phyloP scores from a whole-genome alignment of 2,888 invertebrate species.

The Meliscaeva auricollis region DNA sequence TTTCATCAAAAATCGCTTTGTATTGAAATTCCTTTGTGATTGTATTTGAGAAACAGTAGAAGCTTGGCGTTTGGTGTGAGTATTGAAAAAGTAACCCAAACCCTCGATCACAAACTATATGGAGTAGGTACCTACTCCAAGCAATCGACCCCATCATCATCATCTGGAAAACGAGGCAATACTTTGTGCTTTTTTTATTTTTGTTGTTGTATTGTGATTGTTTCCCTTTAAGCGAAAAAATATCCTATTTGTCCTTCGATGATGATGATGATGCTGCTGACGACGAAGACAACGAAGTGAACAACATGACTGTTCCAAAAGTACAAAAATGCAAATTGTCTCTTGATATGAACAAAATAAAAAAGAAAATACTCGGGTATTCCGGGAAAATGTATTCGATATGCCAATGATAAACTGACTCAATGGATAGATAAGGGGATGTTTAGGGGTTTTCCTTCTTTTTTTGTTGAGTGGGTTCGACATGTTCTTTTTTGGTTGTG shows the following conservation, averaged over 20 bases:
- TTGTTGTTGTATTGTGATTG: conserved; percentile 23
- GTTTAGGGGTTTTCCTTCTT: not conserved
- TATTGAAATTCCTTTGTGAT: conserved; percentile 24
- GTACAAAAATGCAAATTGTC: conserved; percentile 65
- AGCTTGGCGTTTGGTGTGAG: not conserved
- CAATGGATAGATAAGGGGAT: conserved; percentile 50
- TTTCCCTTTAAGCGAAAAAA: conserved; percentile 25
- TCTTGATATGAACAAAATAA: conserved; percentile 22
- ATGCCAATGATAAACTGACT: conserved; percentile 62
- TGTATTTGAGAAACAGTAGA: conserved; percentile 3
- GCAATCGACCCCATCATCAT: conserved; percentile 1
- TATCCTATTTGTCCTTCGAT: conserved; percentile 36
- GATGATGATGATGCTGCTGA: not conserved
- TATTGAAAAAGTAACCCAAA: not conserved
- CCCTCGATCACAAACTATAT: not conserved
- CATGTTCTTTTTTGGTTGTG: conserved; percentile 13
- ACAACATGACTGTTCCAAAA: conserved; percentile 36
- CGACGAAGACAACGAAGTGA: not conserved
- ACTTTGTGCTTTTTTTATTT: conserved; percentile 13
- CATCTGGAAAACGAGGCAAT: conserved; percentile 5
- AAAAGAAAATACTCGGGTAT: conserved; percentile 28
- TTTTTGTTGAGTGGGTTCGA: conserved; percentile 14
- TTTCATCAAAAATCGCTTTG: conserved; percentile 63
- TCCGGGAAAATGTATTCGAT: conserved; percentile 66
- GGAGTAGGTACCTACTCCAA: not conserved